Evolutionary conservation across 1,140 invertebrate genomes (phyloP).

Genomic region (Aphaenogaster rudis): DNA sequence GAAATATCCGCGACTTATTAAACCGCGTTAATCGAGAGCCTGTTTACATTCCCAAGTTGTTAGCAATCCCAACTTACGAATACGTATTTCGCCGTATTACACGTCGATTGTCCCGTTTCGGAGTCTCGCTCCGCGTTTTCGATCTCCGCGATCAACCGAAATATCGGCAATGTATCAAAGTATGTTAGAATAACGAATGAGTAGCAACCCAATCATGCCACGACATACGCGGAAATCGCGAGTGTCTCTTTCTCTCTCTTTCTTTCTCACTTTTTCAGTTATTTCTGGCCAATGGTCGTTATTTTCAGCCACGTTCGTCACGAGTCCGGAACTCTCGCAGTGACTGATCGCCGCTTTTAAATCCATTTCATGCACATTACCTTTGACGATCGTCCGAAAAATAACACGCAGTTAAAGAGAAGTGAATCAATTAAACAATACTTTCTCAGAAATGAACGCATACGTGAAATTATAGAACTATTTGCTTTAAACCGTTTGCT

Average conservation of each 20-base stretch:
- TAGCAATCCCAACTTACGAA: not conserved
- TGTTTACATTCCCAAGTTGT: constrained; percentile 8
- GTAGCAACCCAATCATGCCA: not conserved
- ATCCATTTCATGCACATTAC: constrained; percentile 12
- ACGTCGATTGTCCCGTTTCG: not conserved
- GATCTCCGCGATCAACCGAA: not conserved
- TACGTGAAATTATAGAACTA: too few relatives aligned
- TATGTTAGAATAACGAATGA: constrained; percentile 33
- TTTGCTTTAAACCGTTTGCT: not conserved
- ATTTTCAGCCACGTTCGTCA: constrained; percentile 48
- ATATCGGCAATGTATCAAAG: constrained; percentile 12
- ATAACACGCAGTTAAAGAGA: not conserved
- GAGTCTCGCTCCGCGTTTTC: not conserved
- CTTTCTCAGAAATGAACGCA: not conserved
- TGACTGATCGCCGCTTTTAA: constrained; percentile 27
- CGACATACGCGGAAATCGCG: constrained; percentile 12
- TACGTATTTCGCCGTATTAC: not conserved
- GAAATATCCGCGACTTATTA: constrained; percentile 23
- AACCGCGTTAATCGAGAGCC: not conserved
- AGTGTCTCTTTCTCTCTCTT: not conserved
- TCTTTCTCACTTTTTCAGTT: constrained; percentile 10
- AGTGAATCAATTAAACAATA: not conserved
- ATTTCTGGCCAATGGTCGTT: constrained; percentile 28
- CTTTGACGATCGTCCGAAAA: not conserved
- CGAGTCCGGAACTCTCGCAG: constrained; percentile 17